These are phyloP conservation scores for Paramormyrops hopkinsi DNA, from an alignment of 2,797 vertebrate species.

Conservation along the genomic window DNA sequence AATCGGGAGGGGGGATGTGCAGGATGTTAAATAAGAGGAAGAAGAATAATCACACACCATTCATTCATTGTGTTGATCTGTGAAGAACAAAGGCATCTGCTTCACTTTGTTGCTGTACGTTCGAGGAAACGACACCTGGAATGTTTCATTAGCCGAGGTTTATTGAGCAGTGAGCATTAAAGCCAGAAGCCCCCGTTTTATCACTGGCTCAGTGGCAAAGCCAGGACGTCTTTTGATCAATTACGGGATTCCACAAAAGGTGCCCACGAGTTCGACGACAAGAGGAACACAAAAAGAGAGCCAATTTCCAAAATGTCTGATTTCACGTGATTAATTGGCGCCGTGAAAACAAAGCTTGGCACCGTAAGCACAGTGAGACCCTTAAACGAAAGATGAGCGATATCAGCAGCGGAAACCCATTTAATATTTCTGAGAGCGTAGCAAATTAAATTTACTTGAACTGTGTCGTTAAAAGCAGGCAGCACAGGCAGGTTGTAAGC, in stretches of 20 bases:
- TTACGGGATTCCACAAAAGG: background rate
- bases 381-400: background rate
- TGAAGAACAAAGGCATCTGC: background rate
- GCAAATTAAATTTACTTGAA: background rate
- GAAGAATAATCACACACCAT: background rate
- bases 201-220: background rate
- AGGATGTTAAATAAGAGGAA: background rate
- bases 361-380: background rate
- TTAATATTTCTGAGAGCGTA: background rate
- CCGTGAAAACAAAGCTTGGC: background rate
- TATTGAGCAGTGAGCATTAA: background rate
- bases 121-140: background rate
- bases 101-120: background rate
- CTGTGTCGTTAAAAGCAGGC: background rate
- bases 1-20: background rate
- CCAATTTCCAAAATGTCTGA: background rate
- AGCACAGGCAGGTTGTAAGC: background rate
- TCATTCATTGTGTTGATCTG: background rate
- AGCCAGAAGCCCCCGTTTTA: background rate
- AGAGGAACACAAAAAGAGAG: background rate
- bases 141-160: background rate
- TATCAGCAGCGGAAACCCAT: background rate
- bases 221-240: background rate
- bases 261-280: background rate
- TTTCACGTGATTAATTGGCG: background rate